Evolutionary conservation across 2,888 invertebrate species (phyloP).

Genomic region (Apocheima hispidaria): DNA sequence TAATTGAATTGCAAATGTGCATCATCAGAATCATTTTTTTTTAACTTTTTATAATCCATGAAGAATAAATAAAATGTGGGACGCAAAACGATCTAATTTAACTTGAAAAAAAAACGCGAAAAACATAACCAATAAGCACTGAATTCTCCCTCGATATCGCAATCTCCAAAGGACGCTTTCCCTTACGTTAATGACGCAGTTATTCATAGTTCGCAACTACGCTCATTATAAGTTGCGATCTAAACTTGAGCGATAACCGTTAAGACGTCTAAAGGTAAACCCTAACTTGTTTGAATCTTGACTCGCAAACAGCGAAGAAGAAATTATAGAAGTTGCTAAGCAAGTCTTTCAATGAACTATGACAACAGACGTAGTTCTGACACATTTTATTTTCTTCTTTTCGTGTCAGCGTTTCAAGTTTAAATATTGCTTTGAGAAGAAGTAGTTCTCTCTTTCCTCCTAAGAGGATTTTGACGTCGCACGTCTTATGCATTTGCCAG

Average conservation of each 20-base stretch:
- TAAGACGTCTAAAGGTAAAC: conserved; percentile 35
- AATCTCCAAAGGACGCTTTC: conserved; percentile 14
- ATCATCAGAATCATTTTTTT: too few relatives aligned
- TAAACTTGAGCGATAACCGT: conserved; percentile 34
- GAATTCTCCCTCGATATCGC: background rate
- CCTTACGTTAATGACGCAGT: conserved; percentile 29
- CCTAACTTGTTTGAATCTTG: conserved; percentile 16
- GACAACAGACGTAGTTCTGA: too few relatives aligned
- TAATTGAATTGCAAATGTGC: too few relatives aligned
- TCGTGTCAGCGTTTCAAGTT: too few relatives aligned
- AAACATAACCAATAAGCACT: conserved; percentile 6
- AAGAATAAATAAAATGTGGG: too few relatives aligned
- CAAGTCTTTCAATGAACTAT: background rate
- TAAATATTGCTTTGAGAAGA: too few relatives aligned
- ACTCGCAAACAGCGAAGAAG: conserved; percentile 3
- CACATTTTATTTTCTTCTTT: too few relatives aligned
- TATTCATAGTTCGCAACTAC: conserved; percentile 35
- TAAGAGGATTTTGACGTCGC: too few relatives aligned
- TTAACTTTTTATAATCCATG: too few relatives aligned
- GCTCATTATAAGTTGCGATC: conserved; percentile 36
- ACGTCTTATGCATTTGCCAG: too few relatives aligned
- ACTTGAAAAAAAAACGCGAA: background rate
- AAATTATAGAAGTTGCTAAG: background rate
- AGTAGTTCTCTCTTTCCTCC: too few relatives aligned
- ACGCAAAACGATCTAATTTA: too few relatives aligned